phyloP scores from a whole-genome alignment of 2,113 vertebrate genomes.

The Atlantisia rogersi region DNA sequence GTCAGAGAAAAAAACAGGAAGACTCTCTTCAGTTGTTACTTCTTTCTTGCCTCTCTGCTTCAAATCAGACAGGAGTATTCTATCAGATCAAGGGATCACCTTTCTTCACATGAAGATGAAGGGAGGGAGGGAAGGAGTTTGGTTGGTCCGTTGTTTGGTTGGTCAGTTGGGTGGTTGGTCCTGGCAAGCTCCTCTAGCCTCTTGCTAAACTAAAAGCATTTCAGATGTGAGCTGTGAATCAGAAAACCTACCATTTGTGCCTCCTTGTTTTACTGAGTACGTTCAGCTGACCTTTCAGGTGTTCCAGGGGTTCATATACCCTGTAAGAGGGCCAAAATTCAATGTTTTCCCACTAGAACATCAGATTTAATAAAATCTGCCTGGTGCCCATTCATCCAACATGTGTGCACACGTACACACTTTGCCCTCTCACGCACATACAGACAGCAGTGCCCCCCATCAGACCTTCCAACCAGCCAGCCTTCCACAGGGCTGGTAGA shows the following conservation, averaged over 20 bases:
- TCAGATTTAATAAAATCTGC: neutral
- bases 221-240: neutral
- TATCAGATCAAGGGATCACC: neutral
- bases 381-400: neutral
- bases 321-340: neutral
- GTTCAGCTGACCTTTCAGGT: neutral
- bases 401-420: rapidly evolving
- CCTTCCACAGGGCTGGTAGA: neutral
- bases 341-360: neutral
- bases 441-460: neutral
- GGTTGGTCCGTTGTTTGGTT: neutral
- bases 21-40: neutral
- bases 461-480: neutral
- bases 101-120: neutral
- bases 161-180: neutral
- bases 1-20: neutral
- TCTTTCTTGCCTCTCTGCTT: neutral
- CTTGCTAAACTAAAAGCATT: neutral
- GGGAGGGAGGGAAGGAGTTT: neutral
- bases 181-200: neutral
- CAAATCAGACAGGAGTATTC: neutral
- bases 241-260: neutral
- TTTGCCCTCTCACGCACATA: neutral
- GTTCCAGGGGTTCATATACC: neutral
- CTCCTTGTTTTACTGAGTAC: neutral